Evolutionary conservation across 1,140 invertebrate genomes (phyloP), one percentile per base, ranked within the genome.

Genomic region (Campodea augens): DNA sequence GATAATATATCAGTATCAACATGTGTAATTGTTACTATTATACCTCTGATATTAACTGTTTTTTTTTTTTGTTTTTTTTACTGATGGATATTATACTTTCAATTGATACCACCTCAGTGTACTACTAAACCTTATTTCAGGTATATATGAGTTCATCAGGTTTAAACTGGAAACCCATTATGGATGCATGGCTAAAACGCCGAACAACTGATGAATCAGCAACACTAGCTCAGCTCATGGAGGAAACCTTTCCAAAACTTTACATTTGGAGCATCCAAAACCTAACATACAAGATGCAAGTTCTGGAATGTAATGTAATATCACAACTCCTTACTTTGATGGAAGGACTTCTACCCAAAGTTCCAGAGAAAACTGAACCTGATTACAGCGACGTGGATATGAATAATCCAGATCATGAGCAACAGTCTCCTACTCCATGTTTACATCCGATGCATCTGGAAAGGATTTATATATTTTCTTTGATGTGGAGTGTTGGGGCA

Each of bases 121-220:
- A n/a, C n/a, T n/a, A n/a, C n/a, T n/a, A n/a, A n/a, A n/a, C 12
- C 2, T 29, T 41, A 7, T 18, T 36, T 13, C 36, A 60, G 89
- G 89, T 93, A 1, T 97, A 92, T 59, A 95, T 97, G 90, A 92
- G 87, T 55, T 90, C 87, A 0, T 93, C 89, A 0, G 89, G 87
- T 0, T 63, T 97, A 22, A 80, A 88, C 57, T 95, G 89, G 81
- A 74, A 75, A 56, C 90, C 90, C 0, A 73, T 85, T 18, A 64
- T 83, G 0, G 66, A 69, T 48, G 86, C 83, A 10, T 95, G 89
- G 90, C 58, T 96, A 0, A 85, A 80, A 59, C 71, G 71, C 49
- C 65, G 86, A 41, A 76, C 78, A 12, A 49, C 66, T 2, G 62
- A 74, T 38, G 84, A 92, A 57, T 66, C 74, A 40, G 73, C 79